phyloP scores from a whole-genome alignment of 2,888 invertebrate genomes.

The Erebia epiphron region DNA sequence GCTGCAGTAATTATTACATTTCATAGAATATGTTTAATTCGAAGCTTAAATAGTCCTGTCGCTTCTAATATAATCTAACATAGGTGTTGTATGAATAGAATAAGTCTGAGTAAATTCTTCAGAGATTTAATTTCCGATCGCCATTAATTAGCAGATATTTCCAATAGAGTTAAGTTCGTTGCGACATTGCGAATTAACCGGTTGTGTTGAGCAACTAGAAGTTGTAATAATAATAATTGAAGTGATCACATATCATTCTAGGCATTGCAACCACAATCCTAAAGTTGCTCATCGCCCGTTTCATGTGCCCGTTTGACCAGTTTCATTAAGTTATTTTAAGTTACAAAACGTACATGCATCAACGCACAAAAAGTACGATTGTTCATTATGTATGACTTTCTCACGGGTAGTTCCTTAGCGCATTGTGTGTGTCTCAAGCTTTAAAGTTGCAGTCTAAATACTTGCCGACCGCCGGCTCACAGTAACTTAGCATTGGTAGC shows the following conservation, averaged over 20 bases:
- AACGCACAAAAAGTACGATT: too few relatives aligned
- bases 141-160: constrained; percentile 8
- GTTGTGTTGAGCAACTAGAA: too few relatives aligned
- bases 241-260: too few relatives aligned
- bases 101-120: not conserved
- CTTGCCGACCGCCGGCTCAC: constrained; percentile 33
- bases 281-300: too few relatives aligned
- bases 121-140: constrained; percentile 1
- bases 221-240: too few relatives aligned
- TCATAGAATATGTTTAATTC: not conserved
- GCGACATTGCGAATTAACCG: not conserved
- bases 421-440: not conserved
- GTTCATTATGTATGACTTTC: too few relatives aligned
- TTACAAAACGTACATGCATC: too few relatives aligned
- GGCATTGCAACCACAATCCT: too few relatives aligned
- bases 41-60: not conserved
- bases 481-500: constrained; percentile 38
- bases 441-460: constrained; percentile 29
- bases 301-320: too few relatives aligned
- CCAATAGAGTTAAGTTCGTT: not conserved
- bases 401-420: not conserved
- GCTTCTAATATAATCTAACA: not conserved
- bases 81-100: not conserved
- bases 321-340: too few relatives aligned
- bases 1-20: not conserved